Evolutionary conservation across 1,140 invertebrate genomes (phyloP), one percentile per base, ranked within the genome.

Genomic region (Zophobas morio): DNA sequence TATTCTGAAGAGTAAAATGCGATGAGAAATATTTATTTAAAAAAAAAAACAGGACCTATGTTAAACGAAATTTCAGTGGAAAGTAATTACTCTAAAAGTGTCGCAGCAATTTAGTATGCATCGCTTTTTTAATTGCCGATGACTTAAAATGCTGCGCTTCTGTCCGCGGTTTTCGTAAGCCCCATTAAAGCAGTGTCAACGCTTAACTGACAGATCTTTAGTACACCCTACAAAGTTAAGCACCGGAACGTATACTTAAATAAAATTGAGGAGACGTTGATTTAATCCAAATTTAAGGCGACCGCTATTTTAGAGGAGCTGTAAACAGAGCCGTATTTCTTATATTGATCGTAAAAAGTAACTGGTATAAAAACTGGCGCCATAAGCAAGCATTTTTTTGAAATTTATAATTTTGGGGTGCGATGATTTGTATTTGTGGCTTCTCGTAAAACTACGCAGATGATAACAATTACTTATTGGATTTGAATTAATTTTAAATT

Each of bases 281-380:
- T 66, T 66, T 66, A 66, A 66, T 66, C 37, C 37, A 66, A 66
- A 66, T 42, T 66, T 66, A 42, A 42, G 60, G 42, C 57, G 57
- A 51, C 49, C 49, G 49, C 49, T 51, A 6, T 51, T 51, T 51
- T 51, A 51, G 35, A 40, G 32, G 37, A 66, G 60, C 60, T 47
- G 60, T 66, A 66, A 66, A 66, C 60, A 66, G 60, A 37, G 20
- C 60, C 60, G 60, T 66, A 66, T 66, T 66, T 66, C 37, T 66
- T 66, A 66, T 57, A 57, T 66, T 32, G 60, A 42, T 42, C 60
- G 39, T 66, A 66, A 66, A 63, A 39, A 1, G 32, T 33, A 1
- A n/a, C 6, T 39, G 57, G 36, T 39, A 39, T 63, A 37, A 63
- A 66, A 47, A 20, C n/a, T 42, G 37, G 60, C 56, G 60, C 60